Evolutionary conservation across 2,888 invertebrate genomes (phyloP), one percentile per base, ranked within the genome.

Genomic region (Uloborus plumipes): DNA sequence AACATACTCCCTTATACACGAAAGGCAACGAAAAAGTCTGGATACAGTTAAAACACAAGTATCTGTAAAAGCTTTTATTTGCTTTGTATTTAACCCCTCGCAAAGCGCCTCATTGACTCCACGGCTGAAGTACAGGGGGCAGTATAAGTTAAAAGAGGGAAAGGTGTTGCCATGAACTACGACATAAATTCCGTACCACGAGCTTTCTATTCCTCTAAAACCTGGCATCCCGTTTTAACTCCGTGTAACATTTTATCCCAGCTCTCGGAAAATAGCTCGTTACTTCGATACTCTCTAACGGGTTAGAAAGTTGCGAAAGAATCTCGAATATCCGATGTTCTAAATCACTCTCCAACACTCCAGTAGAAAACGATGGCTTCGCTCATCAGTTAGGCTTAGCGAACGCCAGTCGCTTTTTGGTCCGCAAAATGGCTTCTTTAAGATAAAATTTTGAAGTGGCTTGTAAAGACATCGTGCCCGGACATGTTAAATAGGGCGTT

Each of bases 401-500:
- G 62, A 31, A 26, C 55, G 69, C 50, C 79, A 55, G 55, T 66
- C 78, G 59, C 64, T 80, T 74, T 77, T 58, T 31, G 53, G 66
- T 61, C 66, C 47, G 14, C 80, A 64, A 81, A 81, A 81, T 74
- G 73, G 58, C 69, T 72, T 79, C 72, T 22, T 18, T 51, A 51
- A 62, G 74, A 80, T 81, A 70, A 69, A 80, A 55, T 69, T 69
- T 58, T 65, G 49, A 62, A 66, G 66, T 66, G 72, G 59, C 47
- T n/a, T 51, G n/a, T 26, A 51, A 49, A 55, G 51, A 50, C 15
- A 31, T 61, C 74, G 80, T 81, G 80, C 64, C 67, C n/a, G 62
- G 61, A 81, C 79, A 75, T 81, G 80, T 75, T 81, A 81, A 81
- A 74, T 81, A 81, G 74, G 69, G 74, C 74, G 74, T 78, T 71